A percentile compares a stretch with the other conserved stretches of the same genome.
These are phyloP conservation scores for Seriola rivoliana DNA, from an alignment of 2,113 vertebrate genomes.

Conservation along the genomic window DNA sequence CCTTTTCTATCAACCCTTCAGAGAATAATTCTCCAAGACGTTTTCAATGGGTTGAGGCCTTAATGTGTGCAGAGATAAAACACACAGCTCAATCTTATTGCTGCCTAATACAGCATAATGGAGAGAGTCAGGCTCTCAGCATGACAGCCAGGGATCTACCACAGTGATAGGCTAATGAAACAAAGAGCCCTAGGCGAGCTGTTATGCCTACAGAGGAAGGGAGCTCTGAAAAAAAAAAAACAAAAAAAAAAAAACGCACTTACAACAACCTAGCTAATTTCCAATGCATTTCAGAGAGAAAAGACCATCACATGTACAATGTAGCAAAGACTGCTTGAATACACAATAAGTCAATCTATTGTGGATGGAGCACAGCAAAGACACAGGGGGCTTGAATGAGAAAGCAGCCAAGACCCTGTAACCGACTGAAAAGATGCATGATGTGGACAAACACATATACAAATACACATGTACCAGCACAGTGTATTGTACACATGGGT, in stretches of 20 bases:
- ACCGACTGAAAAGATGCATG: conserved; percentile 29
- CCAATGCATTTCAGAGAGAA: conserved; percentile 39
- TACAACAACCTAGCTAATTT: conserved; percentile 54
- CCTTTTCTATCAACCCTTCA: conserved; percentile 51
- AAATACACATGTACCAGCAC: conserved; percentile 11
- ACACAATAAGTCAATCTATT: conserved; percentile 42
- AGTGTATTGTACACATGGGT: background rate
- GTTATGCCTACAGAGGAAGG: conserved; percentile 56
- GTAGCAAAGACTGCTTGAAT: conserved; percentile 23
- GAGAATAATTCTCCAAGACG: conserved; percentile 49
- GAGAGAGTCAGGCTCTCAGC: conserved; percentile 59
- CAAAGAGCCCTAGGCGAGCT: conserved; percentile 66
- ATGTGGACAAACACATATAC: conserved; percentile 39
- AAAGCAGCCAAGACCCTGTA: conserved; percentile 44
- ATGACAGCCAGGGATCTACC: conserved; percentile 66
- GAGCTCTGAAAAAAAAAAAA: background rate
- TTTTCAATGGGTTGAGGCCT: conserved; percentile 44
- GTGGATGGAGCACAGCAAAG: conserved; percentile 28
- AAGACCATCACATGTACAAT: conserved; percentile 42
- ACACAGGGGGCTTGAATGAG: conserved; percentile 34
- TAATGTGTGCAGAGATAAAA: conserved; percentile 63
- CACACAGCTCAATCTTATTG: conserved; percentile 52
- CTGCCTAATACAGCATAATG: conserved; percentile 69
- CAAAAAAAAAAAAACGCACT: conserved; percentile 13
- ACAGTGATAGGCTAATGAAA: conserved; percentile 74